Conservation (phyloP, 2,113 vertebrate genomes). For the Orientallactaga bullata region DNA sequence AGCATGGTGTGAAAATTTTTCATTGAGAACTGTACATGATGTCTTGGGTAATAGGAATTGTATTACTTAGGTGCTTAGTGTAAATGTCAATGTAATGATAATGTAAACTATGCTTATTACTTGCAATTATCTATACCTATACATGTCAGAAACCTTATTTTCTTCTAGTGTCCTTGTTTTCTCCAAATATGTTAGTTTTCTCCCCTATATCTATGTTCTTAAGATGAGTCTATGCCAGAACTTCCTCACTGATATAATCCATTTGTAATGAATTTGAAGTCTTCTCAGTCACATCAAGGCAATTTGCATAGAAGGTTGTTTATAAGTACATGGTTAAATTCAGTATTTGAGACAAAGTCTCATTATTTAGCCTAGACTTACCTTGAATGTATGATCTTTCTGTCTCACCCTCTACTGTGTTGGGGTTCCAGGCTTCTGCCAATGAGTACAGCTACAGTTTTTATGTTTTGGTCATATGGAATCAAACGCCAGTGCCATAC, state of each 20-base stretch:
- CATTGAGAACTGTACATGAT: not conserved
- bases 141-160: not conserved
- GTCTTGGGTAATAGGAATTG: not conserved
- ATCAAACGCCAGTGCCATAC: too few relatives aligned
- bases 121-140: not conserved
- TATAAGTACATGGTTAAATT: not conserved
- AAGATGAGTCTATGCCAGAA: not conserved
- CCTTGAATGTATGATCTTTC: too few relatives aligned
- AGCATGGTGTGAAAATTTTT: not conserved
- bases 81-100: not conserved
- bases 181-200: not conserved
- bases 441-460: too few relatives aligned
- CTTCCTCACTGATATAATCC: not conserved
- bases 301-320: not conserved
- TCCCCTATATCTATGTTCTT: not conserved
- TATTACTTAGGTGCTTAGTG: not conserved
- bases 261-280: not conserved
- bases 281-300: not conserved
- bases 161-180: not conserved
- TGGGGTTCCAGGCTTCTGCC: too few relatives aligned
- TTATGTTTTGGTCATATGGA: too few relatives aligned
- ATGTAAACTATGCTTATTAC: not conserved
- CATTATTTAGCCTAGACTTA: too few relatives aligned
- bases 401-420: too few relatives aligned
- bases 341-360: too few relatives aligned